Percentiles rank a stretch among this genome's conserved stretches.
Conservation (phyloP, 2,113 vertebrate genomes). For the Cinclus cinclus region DNA sequence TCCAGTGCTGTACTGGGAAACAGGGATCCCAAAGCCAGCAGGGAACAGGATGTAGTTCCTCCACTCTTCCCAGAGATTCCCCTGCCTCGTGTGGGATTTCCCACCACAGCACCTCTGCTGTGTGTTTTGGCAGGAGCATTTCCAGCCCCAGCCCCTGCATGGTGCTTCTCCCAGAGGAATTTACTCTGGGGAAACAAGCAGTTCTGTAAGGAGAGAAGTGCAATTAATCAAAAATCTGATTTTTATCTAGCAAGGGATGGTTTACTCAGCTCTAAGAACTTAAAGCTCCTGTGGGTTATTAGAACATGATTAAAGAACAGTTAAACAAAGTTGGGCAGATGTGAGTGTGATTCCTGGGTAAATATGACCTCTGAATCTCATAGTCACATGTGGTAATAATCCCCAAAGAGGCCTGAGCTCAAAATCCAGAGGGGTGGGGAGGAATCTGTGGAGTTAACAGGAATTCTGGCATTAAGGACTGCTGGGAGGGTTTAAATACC, state of each 20-base stretch:
- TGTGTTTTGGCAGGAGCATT: not conserved
- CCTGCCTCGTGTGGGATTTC: not conserved
- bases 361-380: conserved; percentile 47
- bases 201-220: not conserved
- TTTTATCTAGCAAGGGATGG: not conserved
- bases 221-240: not conserved
- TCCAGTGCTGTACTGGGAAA: fast-evolving
- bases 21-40: not conserved
- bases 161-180: not conserved
- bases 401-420: conserved; percentile 13
- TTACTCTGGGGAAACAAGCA: not conserved
- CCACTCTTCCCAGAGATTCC: not conserved
- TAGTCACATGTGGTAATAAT: conserved; percentile 20
- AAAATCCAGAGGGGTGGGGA: not conserved
- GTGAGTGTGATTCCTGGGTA: conserved; percentile 45
- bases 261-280: conserved; percentile 4
- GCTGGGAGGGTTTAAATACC: not conserved
- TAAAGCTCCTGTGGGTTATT: not conserved
- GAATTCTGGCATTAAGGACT: not conserved
- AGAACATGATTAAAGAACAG: conserved; percentile 29
- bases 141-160: not conserved
- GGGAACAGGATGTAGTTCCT: not conserved
- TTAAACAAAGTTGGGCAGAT: conserved; percentile 59
- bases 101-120: not conserved
- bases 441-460: not conserved